phyloP scores from a whole-genome alignment of 2,113 vertebrate genomes.

The Anser brachyrhynchus region DNA sequence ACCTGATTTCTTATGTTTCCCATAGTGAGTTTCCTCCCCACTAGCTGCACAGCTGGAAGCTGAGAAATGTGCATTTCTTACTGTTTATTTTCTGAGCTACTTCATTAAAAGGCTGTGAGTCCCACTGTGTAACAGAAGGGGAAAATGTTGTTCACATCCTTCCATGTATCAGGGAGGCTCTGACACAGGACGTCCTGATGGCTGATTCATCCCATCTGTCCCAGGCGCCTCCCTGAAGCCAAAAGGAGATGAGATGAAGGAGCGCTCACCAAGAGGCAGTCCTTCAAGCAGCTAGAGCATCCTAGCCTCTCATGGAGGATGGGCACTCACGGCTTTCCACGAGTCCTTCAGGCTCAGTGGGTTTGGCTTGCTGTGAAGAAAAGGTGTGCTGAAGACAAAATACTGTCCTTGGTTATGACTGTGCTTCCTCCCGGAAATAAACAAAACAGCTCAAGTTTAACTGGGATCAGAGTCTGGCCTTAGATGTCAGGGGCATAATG shows the following conservation, averaged over 20 bases:
- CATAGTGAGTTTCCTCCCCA: background rate
- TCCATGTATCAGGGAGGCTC: constrained; percentile 1
- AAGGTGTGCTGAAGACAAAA: constrained; percentile 44
- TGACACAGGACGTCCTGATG: constrained; percentile 44
- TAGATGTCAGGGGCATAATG: constrained; percentile 19
- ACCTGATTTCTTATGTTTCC: background rate
- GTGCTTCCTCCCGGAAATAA: constrained; percentile 52
- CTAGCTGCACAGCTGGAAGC: constrained; percentile 31
- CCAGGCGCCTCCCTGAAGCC: constrained; percentile 16
- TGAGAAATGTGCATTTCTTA: constrained; percentile 27
- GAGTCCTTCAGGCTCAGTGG: background rate
- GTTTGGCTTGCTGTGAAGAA: background rate
- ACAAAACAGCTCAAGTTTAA: constrained; percentile 17
- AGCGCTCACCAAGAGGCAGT: background rate
- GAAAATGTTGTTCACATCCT: constrained; percentile 51
- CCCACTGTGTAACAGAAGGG: constrained; percentile 54
- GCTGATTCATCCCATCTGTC: constrained; percentile 67
- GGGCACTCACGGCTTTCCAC: background rate
- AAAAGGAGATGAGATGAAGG: background rate
- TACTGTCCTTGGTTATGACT: constrained; percentile 34
- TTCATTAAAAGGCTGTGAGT: constrained; percentile 38
- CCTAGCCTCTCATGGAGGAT: background rate
- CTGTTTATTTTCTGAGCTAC: constrained; percentile 40
- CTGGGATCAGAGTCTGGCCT: constrained; percentile 22
- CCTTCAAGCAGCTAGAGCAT: background rate